Conservation (phyloP, 2,888 invertebrate species). For the Tinea pellionella region DNA sequence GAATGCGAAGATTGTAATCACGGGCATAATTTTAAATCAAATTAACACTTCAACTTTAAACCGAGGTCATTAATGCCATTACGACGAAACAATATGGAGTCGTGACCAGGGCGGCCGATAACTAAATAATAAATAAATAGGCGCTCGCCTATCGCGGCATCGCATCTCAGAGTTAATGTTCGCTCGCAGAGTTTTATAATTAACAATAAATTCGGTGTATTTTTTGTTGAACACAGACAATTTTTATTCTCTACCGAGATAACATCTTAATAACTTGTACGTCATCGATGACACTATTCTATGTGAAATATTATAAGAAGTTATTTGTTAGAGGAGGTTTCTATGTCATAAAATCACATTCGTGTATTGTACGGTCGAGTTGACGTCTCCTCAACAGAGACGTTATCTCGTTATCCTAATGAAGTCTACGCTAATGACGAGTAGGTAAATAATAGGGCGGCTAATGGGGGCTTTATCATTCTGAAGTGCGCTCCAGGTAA, state of each 20-base stretch:
- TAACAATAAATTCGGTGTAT: constrained; percentile 67
- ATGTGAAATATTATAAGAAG: constrained; percentile 15
- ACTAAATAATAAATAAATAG: constrained; percentile 70
- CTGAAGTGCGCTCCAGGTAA: constrained; percentile 70
- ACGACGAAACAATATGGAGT: constrained; percentile 64
- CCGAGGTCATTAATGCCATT: constrained; percentile 67
- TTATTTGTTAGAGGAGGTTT: neutral
- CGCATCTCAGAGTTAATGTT: constrained; percentile 64
- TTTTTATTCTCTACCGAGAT: constrained; percentile 46
- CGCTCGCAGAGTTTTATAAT: constrained; percentile 64
- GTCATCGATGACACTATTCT: neutral
- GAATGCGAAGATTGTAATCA: constrained; percentile 61
- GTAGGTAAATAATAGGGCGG: constrained; percentile 71
- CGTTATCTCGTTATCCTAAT: constrained; percentile 71
- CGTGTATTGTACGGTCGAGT: neutral
- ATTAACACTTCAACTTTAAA: constrained; percentile 70
- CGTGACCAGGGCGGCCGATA: constrained; percentile 62
- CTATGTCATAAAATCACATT: neutral
- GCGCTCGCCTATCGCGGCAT: constrained; percentile 50
- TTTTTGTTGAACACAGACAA: constrained; percentile 49
- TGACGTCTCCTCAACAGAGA: constrained; percentile 22
- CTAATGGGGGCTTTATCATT: constrained; percentile 71
- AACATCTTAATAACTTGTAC: constrained; percentile 54
- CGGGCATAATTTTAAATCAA: constrained; percentile 66
- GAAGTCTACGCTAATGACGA: constrained; percentile 71